Evolutionary conservation across 2,113 vertebrate genomes (phyloP).

Genomic region (Heterotilapia buettikoferi): DNA sequence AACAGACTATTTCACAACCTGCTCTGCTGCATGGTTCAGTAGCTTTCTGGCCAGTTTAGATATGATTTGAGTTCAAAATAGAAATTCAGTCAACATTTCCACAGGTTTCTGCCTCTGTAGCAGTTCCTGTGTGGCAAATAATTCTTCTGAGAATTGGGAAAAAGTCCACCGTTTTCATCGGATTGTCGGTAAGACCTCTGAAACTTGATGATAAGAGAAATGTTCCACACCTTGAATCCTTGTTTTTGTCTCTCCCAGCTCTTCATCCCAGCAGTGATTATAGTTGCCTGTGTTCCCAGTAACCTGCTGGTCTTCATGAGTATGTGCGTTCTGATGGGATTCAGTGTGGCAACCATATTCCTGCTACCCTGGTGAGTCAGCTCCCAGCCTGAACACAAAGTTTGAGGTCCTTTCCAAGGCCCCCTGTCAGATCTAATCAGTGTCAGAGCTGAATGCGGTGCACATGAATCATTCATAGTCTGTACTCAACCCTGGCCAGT

Average conservation of each 20-base stretch:
- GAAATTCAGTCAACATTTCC: background rate
- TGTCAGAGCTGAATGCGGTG: background rate
- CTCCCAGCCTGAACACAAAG: background rate
- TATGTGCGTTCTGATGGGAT: conserved; percentile 65
- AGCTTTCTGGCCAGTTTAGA: background rate
- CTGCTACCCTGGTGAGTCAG: conserved; percentile 75
- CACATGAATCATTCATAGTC: conserved; percentile 24
- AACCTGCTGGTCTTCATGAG: conserved; percentile 65
- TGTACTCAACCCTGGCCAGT: background rate
- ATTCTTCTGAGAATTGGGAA: conserved; percentile 71
- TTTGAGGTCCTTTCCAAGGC: background rate
- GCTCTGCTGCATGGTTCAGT: background rate
- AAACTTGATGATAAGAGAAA: background rate
- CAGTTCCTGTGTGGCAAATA: conserved; percentile 72
- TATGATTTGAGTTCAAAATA: background rate
- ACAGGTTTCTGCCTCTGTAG: conserved; percentile 64
- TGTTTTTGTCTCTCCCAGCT: conserved; percentile 54
- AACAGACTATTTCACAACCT: background rate
- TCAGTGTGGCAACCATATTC: conserved; percentile 68
- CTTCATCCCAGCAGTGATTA: conserved; percentile 64
- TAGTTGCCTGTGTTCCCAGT: conserved; percentile 53
- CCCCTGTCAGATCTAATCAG: conserved; percentile 13
- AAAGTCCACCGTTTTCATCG: conserved; percentile 63
- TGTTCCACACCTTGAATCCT: background rate
- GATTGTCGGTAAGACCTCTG: conserved; percentile 64